Evolutionary conservation across 2,113 vertebrate species (phyloP), one percentile per base, ranked within the genome.

Genomic region (Pampusana beccarii): DNA sequence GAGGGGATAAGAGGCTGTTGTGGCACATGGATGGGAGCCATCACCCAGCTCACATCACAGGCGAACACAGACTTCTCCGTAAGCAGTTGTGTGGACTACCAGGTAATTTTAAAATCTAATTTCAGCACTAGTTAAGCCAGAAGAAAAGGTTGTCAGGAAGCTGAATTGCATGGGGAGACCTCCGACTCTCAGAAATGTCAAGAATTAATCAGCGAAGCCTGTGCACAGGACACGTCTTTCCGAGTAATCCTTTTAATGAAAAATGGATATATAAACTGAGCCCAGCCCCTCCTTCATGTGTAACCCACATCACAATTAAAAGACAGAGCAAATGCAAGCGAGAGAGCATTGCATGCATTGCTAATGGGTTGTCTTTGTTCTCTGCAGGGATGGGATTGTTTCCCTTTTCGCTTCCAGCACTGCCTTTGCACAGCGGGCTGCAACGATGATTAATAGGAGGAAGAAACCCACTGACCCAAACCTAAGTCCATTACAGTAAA

Each of bases 381-480:
- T 95, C 86, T n/a, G 38, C 14, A 16, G 90, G 82, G 73, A 77
- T 10, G 0, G 4, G 48, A 66, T 82, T 89, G 81, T 82, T 90
- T 89, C 69, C 48, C 60, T 86, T 88, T 80, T 33, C 71, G 33
- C 57, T 71, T 50, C 80, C 84, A 93, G 86, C 50, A 7, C 72
- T 90, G 82, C 86, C 86, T 93, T 88, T 95, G 82, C 58, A 70
- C 31, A 4, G 87, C 24, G 33, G 50, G 36, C 48, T 44, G 24
- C 56, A 72, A 70, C 1, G 3, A 29, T 96, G 94, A 98, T 92
- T 96, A 96, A 97, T 23, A 91, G 86, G 60, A 95, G 69, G 95
- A 94, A 91, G 88, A 82, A 96, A 80, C 64, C 62, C 85, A 53
- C 48, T 91, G 93, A 94, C 90, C 90, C 88, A 94, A 77, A 80